Evolutionary conservation across 2,888 invertebrate species (phyloP).

Genomic region (Periphyllus acericola): DNA sequence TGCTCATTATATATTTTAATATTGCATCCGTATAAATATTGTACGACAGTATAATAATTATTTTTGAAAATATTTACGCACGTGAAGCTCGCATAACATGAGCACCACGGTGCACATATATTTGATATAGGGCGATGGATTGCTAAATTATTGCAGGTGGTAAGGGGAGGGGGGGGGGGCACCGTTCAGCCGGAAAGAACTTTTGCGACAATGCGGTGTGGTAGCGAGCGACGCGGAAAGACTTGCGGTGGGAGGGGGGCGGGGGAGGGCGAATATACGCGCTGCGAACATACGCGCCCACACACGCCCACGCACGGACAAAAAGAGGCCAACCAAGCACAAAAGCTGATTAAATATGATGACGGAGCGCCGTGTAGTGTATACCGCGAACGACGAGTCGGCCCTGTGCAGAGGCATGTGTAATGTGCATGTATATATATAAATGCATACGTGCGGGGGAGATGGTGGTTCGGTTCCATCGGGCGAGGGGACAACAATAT

Average conservation of each 20-base stretch:
- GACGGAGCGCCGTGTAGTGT: slow-evolving; percentile 24
- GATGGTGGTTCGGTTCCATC: slow-evolving; percentile 62
- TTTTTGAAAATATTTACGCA: too few species aligned
- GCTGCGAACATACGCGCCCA: neutral
- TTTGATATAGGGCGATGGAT: neutral
- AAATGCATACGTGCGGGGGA: slow-evolving; percentile 17
- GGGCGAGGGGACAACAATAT: slow-evolving; percentile 32
- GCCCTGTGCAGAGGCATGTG: neutral
- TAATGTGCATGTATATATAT: neutral
- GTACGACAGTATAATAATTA: too few species aligned
- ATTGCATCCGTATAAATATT: too few species aligned
- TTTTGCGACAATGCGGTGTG: neutral
- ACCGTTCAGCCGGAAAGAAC: neutral
- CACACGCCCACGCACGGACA: neutral
- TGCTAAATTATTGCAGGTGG: neutral
- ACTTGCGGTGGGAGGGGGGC: neutral
- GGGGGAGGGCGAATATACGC: neutral
- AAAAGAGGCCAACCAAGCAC: slow-evolving; percentile 59
- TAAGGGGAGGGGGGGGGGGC: neutral
- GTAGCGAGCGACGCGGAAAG: neutral
- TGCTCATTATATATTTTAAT: too few species aligned
- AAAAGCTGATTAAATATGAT: slow-evolving; percentile 55
- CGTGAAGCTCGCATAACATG: too few species aligned
- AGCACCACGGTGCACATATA: neutral
- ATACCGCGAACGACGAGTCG: neutral